A percentile compares a stretch with the other conserved stretches of the same genome.
Conservation (phyloP, 1,140 invertebrate species). For the Euura saliciscinereae region DNA sequence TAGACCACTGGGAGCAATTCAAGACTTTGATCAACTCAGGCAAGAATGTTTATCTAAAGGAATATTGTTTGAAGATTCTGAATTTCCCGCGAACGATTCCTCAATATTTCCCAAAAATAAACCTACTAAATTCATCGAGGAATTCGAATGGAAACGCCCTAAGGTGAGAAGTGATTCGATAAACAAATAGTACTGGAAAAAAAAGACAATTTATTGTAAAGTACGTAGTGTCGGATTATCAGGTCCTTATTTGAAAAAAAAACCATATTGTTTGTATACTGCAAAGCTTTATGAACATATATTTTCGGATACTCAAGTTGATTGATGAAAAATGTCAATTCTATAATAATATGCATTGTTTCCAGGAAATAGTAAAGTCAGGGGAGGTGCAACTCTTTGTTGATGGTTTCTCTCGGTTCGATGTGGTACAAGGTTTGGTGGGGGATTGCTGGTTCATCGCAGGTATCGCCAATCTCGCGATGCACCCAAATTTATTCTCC, state of each 20-base stretch:
- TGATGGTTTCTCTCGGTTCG: slow-evolving; percentile 94
- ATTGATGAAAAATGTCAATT: too few species aligned
- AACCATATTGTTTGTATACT: too few species aligned
- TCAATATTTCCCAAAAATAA: slow-evolving; percentile 67
- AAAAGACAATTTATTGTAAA: too few species aligned
- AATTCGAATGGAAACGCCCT: slow-evolving; percentile 78
- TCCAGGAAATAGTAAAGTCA: slow-evolving; percentile 62
- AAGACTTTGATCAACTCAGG: slow-evolving; percentile 76
- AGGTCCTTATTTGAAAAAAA: too few species aligned
- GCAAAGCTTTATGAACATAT: too few species aligned
- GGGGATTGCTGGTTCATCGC: slow-evolving; percentile 98
- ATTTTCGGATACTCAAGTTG: too few species aligned
- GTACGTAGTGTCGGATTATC: too few species aligned
- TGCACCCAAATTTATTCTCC: slow-evolving; percentile 86
- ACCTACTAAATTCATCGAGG: background rate
- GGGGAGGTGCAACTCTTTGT: slow-evolving; percentile 84
- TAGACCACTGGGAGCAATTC: slow-evolving; percentile 61
- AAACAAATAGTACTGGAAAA: too few species aligned
- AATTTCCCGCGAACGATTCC: slow-evolving; percentile 80
- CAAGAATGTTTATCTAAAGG: slow-evolving; percentile 74
- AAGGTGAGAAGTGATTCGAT: slow-evolving; percentile 53
- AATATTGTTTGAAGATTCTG: slow-evolving; percentile 84
- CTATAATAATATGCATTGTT: background rate
- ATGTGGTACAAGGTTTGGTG: slow-evolving; percentile 96
- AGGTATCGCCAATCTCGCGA: slow-evolving; percentile 92